A percentile compares a stretch with the other conserved stretches of the same genome.
Conservation (phyloP, 2,797 vertebrate species). For the Orestias chungarensis region DNA sequence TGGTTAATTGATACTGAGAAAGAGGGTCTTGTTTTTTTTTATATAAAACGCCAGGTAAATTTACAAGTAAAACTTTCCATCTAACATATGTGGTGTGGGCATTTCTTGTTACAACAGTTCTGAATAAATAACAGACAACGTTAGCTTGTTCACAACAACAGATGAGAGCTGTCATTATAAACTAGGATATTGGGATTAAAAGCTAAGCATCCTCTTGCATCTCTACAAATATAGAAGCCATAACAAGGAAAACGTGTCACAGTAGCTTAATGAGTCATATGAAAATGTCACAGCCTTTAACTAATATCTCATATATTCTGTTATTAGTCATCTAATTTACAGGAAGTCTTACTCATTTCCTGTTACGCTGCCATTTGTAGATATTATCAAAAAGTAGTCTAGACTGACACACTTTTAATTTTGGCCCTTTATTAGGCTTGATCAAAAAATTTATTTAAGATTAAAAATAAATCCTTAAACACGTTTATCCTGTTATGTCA, state of each 20-base stretch:
- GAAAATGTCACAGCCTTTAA: not conserved
- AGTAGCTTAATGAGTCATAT: not conserved
- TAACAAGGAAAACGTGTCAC: not conserved
- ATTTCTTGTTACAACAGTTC: not conserved
- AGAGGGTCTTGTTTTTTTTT: not conserved
- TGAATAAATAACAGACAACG: not conserved
- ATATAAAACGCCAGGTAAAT: not conserved
- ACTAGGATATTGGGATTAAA: not conserved
- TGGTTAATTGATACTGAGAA: conserved; percentile 9
- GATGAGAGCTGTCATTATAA: not conserved
- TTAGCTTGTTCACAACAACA: no score
- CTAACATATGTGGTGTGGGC: not conserved
- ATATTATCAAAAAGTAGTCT: not conserved
- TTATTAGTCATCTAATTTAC: conserved; percentile 2
- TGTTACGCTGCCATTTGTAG: not conserved
- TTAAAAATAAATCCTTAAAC: not conserved
- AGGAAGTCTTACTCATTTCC: not conserved
- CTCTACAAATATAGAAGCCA: not conserved
- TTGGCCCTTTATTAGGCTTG: not conserved
- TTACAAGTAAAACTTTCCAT: not conserved
- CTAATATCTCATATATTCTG: not conserved
- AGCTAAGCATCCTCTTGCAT: not conserved
- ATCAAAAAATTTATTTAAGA: not conserved
- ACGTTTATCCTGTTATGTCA: not conserved
- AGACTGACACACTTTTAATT: not conserved